Evolutionary conservation across 2,888 invertebrate species (phyloP), one percentile per base, ranked within the genome.

Genomic region (Lepidonotus clava): DNA sequence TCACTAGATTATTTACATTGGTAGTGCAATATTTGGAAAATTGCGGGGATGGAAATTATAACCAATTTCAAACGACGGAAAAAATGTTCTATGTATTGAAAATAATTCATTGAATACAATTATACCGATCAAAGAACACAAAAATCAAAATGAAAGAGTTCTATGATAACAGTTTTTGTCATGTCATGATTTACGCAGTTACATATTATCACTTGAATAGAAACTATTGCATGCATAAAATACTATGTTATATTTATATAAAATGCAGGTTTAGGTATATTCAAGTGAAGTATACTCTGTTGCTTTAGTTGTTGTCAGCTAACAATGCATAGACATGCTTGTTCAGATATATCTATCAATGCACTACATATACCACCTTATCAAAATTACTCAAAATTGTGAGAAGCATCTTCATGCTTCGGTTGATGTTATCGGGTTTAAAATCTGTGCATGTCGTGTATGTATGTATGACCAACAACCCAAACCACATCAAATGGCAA

Each of bases 191-290:
- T 71, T 21, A 71, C 71, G 8, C 38, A 71, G 38, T 71, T 34
- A 11, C 34, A 61, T 71, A 71, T 18, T 36, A 71, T 71, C 71
- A 71, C 71, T 71, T 71, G 71, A 71, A 71, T 71, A 71, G 24
- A 32, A 61, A 61, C n/a, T n/a, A n/a, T n/a, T n/a, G n/a, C 24
- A 71, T 71, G 71, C 71, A 71, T 71, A 38, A 21, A 71, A 5
- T n/a, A n/a, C 56, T 38, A 71, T 38, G 71, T 34, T 71, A 71
- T 18, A 46, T 8, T 46, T 46, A 18, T 46, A 18, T 46, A 8
- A 46, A n/a, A n/a, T n/a, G n/a, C n/a, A n/a, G n/a, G n/a, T n/a
- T n/a, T n/a, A n/a, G n/a, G n/a, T n/a, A n/a, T n/a, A n/a, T n/a
- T n/a, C n/a, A n/a, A n/a, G n/a, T n/a, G n/a, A n/a, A n/a, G n/a